These are phyloP conservation scores for Prionchulus punctatus DNA, from an alignment of 2,888 invertebrate genomes.

Conservation along the genomic window DNA sequence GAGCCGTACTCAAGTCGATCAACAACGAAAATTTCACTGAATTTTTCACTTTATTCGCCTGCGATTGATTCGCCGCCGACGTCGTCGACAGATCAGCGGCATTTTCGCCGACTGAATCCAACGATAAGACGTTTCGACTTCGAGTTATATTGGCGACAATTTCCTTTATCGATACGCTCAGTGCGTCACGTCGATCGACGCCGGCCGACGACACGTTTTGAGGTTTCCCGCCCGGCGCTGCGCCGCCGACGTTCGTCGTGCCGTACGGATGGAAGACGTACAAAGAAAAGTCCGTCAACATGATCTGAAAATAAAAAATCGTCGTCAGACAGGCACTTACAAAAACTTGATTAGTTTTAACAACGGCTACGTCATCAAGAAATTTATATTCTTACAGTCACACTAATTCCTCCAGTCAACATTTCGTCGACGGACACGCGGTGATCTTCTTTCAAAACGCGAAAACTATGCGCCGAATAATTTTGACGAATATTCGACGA, in stretches of 20 bases:
- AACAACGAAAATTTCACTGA: constrained; percentile 19
- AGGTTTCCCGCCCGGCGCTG: constrained; percentile 40
- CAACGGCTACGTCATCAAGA: too few species aligned
- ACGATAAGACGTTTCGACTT: constrained; percentile 56
- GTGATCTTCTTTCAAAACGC: background rate
- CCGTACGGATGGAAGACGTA: constrained; percentile 98
- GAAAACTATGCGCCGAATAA: too few species aligned
- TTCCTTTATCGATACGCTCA: constrained; percentile 41
- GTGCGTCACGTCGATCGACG: background rate
- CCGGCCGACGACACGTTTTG: constrained; percentile 53
- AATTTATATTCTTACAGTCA: constrained; percentile 73
- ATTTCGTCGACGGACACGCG: constrained; percentile 3
- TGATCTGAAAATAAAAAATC: background rate
- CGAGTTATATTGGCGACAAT: constrained; percentile 85
- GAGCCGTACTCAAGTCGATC: constrained; percentile 31
- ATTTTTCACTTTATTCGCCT: constrained; percentile 6
- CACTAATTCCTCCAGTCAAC: constrained; percentile 54
- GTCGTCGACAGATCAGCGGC: too few species aligned
- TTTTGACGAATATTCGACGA: background rate
- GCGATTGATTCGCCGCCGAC: too few species aligned
- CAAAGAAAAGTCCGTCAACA: constrained; percentile 79
- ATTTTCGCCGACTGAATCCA: too few species aligned
- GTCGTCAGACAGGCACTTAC: too few species aligned
- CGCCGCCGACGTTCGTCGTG: background rate
- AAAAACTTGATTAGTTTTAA: too few species aligned